Conservation (phyloP, 2,888 invertebrate species). For the Torymus texanus region DNA sequence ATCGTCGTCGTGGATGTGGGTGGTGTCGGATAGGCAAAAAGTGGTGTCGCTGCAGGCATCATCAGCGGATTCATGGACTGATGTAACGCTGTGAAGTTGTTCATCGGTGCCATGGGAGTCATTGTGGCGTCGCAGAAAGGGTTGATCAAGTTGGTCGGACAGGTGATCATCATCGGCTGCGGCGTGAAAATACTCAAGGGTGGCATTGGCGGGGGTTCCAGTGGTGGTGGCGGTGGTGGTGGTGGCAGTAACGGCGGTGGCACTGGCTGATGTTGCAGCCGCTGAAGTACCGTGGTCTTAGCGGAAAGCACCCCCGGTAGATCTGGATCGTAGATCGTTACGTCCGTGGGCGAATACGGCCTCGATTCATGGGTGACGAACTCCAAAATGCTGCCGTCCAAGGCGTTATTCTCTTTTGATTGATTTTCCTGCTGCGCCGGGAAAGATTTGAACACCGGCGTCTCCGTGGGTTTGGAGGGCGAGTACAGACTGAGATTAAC, state of each 20-base stretch:
- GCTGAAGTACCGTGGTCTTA: background rate
- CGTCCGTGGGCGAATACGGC: constrained; percentile 68
- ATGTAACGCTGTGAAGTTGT: constrained; percentile 18
- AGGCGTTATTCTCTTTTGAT: background rate
- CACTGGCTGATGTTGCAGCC: background rate
- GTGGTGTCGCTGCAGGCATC: background rate
- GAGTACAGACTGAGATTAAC: constrained; percentile 54
- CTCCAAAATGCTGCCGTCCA: constrained; percentile 35
- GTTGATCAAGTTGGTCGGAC: constrained; percentile 21
- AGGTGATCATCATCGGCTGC: constrained; percentile 26
- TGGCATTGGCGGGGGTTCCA: constrained; percentile 41
- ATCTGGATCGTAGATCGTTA: constrained; percentile 64
- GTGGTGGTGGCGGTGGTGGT: constrained; percentile 13
- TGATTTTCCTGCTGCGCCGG: too few species aligned
- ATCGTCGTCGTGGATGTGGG: background rate
- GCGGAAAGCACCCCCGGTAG: constrained; percentile 49
- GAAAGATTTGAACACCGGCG: background rate
- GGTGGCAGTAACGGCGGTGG: too few species aligned
- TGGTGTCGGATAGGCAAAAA: background rate
- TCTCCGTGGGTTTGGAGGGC: constrained; percentile 57
- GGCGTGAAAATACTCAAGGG: constrained; percentile 33
- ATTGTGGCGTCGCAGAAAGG: constrained; percentile 12
- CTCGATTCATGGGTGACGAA: constrained; percentile 37
- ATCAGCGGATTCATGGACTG: constrained; percentile 40
- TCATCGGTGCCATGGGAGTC: background rate